Evolutionary conservation across 2,888 invertebrate genomes (phyloP), one percentile per base, ranked within the genome.

Genomic region (Drosophila paranaensis): DNA sequence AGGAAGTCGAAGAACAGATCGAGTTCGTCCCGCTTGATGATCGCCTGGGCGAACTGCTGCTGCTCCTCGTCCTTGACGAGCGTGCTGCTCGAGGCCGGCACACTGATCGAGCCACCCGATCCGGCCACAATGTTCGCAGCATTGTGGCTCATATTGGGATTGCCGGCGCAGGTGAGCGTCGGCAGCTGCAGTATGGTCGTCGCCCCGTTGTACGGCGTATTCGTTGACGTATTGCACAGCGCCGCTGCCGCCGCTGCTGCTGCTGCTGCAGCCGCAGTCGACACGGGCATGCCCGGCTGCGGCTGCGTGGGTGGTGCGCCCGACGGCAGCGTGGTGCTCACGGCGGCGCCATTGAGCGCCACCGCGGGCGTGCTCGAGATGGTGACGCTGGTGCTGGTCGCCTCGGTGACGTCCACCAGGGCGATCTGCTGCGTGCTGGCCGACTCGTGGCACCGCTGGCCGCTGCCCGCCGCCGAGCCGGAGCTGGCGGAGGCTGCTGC

Each of bases 1-100:
- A 92, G 80, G 53, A 92, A 92, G 39, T 91, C 90, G 54, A 92
- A 92, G 55, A 92, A 92, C 61, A 92, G 75, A 81, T 92, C 92
- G 27, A 92, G 74, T 61, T 92, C 92, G 20, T 92, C 92, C 0
- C 90, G 89, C 60, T 77, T 83, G 48, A 86, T 71, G 25, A 75
- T 64, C 45, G 82, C 75, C 51, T 71, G 82, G 37, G 65, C 61
- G 11, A 79, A 43, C 37, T 73, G 77, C 3, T 77, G 87, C 14
- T 74, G 71, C 6, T 82, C 88, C 6, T 88, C 86, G 13, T 85
- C 80, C n/a, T 79, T 77, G 33, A 66, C 57, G 16, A 77, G 39
- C 0, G 79, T 77, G 48, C 70, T 79, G 66, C 73, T 77, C 35
- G 72, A 69, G 16, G 70, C 78, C 16, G 70, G 70, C n/a, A 63